These are phyloP conservation scores for Cantharis flavilabris DNA, from an alignment of 2,888 invertebrate species.

Conservation along the genomic window DNA sequence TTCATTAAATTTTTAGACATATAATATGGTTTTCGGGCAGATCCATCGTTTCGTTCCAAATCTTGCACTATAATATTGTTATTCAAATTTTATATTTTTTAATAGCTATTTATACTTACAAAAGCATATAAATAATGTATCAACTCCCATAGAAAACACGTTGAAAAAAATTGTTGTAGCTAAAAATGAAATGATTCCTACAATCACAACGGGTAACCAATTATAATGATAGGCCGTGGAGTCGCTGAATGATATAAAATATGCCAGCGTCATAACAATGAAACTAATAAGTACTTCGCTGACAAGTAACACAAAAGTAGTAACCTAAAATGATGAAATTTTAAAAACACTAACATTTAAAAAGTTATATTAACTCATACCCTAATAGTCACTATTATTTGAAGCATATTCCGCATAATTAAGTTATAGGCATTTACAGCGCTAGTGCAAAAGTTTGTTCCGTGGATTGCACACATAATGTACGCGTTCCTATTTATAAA, in stretches of 20 bases:
- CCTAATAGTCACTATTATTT: constrained; percentile 80
- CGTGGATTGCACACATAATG: constrained; percentile 95
- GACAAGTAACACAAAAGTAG: constrained; percentile 89
- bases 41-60: constrained; percentile 92
- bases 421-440: constrained; percentile 89
- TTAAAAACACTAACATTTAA: not conserved
- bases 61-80: constrained; percentile 77
- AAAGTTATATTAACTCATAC: constrained; percentile 50
- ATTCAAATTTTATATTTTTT: not conserved
- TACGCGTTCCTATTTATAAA: constrained; percentile 89
- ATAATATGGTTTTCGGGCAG: constrained; percentile 86
- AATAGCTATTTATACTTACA: constrained; percentile 65
- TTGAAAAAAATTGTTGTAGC: constrained; percentile 90
- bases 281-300: constrained; percentile 86
- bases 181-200: constrained; percentile 82
- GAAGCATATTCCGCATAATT: constrained; percentile 81
- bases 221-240: constrained; percentile 72
- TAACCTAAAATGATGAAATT: constrained; percentile 59
- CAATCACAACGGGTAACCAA: constrained; percentile 81
- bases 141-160: constrained; percentile 97
- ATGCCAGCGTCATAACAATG: constrained; percentile 76
- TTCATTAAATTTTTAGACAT: constrained; percentile 93
- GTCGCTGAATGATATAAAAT: constrained; percentile 70
- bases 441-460: constrained; percentile 87
- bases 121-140: constrained; percentile 95